These are phyloP conservation scores for Drepana falcataria DNA, from an alignment of 2,888 invertebrate genomes.

Conservation along the genomic window DNA sequence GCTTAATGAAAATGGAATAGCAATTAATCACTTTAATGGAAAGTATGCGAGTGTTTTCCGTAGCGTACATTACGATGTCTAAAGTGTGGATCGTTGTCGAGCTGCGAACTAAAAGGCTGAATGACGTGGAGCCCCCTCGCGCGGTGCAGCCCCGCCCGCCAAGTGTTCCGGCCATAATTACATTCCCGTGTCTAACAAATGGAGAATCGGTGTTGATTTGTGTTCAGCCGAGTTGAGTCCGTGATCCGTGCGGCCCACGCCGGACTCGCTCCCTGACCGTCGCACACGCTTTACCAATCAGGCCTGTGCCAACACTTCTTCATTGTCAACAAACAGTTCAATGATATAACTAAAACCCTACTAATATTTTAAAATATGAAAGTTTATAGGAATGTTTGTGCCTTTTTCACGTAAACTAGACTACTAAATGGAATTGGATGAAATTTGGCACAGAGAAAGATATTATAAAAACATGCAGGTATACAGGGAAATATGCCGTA, in stretches of 20 bases:
- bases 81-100: slow-evolving; percentile 71
- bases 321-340: background rate
- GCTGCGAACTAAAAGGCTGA: slow-evolving; percentile 70
- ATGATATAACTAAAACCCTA: slow-evolving; percentile 1
- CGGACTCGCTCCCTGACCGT: slow-evolving; percentile 6
- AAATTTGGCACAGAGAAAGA: too few relatives aligned
- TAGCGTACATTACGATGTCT: slow-evolving; percentile 46
- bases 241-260: slow-evolving; percentile 48
- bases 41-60: slow-evolving; percentile 34
- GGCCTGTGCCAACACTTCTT: slow-evolving; percentile 3
- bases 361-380: background rate
- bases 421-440: too few relatives aligned
- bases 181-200: slow-evolving; percentile 81
- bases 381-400: too few relatives aligned
- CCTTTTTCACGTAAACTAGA: too few relatives aligned
- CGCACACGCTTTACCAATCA: slow-evolving; percentile 5
- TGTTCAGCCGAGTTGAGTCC: slow-evolving; percentile 66
- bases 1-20: background rate
- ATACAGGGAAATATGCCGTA: too few relatives aligned
- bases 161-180: slow-evolving; percentile 78
- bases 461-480: too few relatives aligned
- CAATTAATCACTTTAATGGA: background rate
- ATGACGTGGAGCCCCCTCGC: slow-evolving; percentile 55
- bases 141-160: slow-evolving; percentile 40
- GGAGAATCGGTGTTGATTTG: slow-evolving; percentile 81